A percentile compares a stretch with the other conserved stretches of the same genome.
Evolutionary conservation across 2,797 vertebrate species (phyloP).

Genomic region (Moxostoma hubbsi): DNA sequence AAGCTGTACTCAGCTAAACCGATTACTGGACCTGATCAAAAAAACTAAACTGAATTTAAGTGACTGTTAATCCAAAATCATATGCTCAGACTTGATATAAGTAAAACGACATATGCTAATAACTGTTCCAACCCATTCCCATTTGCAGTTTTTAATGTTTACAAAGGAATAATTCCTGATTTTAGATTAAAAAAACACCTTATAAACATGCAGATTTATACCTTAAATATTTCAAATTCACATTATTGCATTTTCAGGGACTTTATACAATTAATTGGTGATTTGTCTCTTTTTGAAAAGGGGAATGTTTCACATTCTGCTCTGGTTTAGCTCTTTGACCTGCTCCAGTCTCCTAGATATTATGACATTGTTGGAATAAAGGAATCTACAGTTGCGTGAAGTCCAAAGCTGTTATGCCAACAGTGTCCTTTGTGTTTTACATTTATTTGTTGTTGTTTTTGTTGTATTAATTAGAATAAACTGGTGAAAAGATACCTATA

Average conservation of each 20-base stretch:
- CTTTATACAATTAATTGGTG: background rate
- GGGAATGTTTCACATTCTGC: constrained; percentile 68
- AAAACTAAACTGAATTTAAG: constrained; percentile 6
- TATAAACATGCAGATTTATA: background rate
- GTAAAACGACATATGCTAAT: background rate
- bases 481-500: too few relatives aligned
- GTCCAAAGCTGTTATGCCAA: background rate
- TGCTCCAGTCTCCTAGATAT: constrained; percentile 80
- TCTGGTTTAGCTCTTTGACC: constrained; percentile 82
- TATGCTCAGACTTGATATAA: background rate
- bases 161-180: background rate
- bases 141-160: background rate
- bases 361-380: constrained; percentile 78
- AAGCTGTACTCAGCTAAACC: constrained; percentile 24
- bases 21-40: constrained; percentile 11
- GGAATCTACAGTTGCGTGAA: constrained; percentile 30
- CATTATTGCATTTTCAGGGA: too few relatives aligned
- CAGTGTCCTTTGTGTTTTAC: background rate
- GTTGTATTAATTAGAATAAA: constrained; percentile 21
- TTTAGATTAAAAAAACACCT: background rate
- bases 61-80: background rate
- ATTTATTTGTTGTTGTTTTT: background rate
- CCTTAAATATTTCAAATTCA: background rate
- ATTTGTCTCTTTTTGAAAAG: constrained; percentile 57
- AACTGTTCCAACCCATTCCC: background rate